phyloP scores from a whole-genome alignment of 2,797 vertebrate species.

The Alfaro cultratus region DNA sequence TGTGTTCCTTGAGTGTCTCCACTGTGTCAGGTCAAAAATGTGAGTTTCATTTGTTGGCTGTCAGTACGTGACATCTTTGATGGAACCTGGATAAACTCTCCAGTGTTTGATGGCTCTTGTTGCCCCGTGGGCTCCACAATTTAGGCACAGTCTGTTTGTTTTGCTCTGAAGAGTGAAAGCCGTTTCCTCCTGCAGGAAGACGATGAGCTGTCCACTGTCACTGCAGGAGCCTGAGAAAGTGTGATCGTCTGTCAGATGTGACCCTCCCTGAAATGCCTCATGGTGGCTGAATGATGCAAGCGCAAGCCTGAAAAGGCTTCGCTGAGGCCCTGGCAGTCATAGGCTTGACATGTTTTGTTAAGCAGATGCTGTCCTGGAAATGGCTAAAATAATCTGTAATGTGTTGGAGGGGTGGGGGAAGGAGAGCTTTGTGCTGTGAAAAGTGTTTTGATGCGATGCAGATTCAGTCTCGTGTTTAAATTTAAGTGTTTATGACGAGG shows the following conservation, averaged over 20 bases:
- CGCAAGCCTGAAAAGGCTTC: conserved; percentile 34
- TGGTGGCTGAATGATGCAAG: conserved; percentile 50
- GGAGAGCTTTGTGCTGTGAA: conserved; percentile 50
- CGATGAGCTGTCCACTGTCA: conserved; percentile 49
- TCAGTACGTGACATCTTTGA: conserved; percentile 38
- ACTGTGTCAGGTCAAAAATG: conserved; percentile 40
- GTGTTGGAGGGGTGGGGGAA: conserved; percentile 12
- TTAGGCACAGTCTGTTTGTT: conserved; percentile 72
- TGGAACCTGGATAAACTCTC: conserved; percentile 60
- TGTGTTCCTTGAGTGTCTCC: conserved; percentile 5
- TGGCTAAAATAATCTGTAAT: conserved; percentile 27
- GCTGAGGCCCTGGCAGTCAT: conserved; percentile 13
- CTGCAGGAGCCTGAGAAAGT: conserved; percentile 31
- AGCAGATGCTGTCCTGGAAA: conserved; percentile 32
- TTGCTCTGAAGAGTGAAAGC: conserved; percentile 71
- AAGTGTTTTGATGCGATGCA: conserved; percentile 36
- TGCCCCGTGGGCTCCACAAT: conserved; percentile 47
- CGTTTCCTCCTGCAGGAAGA: conserved; percentile 79
- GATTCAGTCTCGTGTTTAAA: conserved; percentile 53
- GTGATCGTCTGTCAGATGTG: conserved; percentile 38
- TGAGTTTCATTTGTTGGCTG: conserved; percentile 27
- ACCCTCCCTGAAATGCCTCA: conserved; percentile 55
- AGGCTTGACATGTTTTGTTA: conserved; percentile 26
- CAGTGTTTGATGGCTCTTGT: conserved; percentile 58
- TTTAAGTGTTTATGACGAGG: conserved; percentile 58